Base-by-base conservation (phyloP, 2,113 vertebrate genomes). In the Choloepus hoffmanni region DNA sequence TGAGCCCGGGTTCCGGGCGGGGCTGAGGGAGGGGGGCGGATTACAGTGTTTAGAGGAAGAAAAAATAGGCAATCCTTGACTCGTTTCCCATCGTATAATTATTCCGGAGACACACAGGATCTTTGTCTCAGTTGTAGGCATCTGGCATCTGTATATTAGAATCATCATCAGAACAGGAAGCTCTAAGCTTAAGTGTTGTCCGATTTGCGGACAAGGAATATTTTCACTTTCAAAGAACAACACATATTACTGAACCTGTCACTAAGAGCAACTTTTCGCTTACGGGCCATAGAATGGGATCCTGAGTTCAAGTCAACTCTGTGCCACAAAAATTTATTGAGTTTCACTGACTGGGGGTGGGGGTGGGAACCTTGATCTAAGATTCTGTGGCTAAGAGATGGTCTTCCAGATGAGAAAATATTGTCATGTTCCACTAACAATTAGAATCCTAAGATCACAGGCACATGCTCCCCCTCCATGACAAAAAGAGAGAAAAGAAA, bases 171-270 rank as follows among this genome's bases (percentile, higher is more conserved):
- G 43, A 78, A 67, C 11, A 43, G 30, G 21, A 43, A 3, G 53
- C 55, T 58, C n/a, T 72, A 45, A 45, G 24, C 7, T 74, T 45
- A 24, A 78, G 63, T 53, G 45, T 60, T 89, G 28, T 21, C 2
- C 43, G 24, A 5, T 70, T 53, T n/a, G 24, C 48, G n/a, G 13
- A 33, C 88, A 68, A 78, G 5, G 1, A 67, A 50, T n/a, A 85
- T 91, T 87, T 92, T 48, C 36, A 4, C 90, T 85, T 87, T 86
- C 78, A 94, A 91, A 86, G 58, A 16, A 74, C 67, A 58, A 3
- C 12, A 45, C 58, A 4, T 33, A 12, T 77, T 82, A 63, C 36
- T 58, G 45, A 92, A 21, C 40, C 12, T 58, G 43, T 73, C 43
- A 68, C n/a, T 48, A 26, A 74, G 62, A 48, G 16, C 11, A 55